Conservation (phyloP, 2,113 vertebrate genomes). For the Anseranas semipalmata region DNA sequence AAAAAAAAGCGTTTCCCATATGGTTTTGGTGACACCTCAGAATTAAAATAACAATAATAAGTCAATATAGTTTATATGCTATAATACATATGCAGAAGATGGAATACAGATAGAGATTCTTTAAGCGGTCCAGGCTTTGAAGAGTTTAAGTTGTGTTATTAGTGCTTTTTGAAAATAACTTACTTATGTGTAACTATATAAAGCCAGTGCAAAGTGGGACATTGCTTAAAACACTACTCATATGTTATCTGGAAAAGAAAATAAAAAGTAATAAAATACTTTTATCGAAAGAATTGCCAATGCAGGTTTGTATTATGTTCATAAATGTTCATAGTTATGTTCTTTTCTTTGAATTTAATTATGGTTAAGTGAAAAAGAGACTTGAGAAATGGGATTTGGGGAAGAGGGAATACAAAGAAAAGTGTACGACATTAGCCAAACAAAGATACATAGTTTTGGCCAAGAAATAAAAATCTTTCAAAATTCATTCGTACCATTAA, state of each 20-base stretch:
- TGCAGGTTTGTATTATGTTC: conserved; percentile 67
- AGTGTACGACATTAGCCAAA: conserved; percentile 55
- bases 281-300: conserved; percentile 45
- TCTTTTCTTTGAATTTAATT: conserved; percentile 70
- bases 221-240: conserved; percentile 59
- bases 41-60: background rate
- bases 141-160: background rate
- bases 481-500: conserved; percentile 17
- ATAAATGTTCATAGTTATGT: conserved; percentile 13
- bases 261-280: background rate
- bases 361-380: conserved; percentile 42
- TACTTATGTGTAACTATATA: conserved; percentile 38
- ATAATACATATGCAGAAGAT: background rate
- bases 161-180: background rate
- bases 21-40: background rate
- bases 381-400: conserved; percentile 53
- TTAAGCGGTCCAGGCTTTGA: background rate
- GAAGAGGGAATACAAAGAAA: background rate
- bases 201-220: conserved; percentile 62
- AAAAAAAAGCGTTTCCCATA: background rate
- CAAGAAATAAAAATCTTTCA: conserved; percentile 38
- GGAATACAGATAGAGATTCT: background rate
- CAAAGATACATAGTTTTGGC: conserved; percentile 52
- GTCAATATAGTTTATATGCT: background rate
- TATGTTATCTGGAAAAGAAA: conserved; percentile 10